Base-by-base conservation (phyloP, 2,797 vertebrate genomes). In the Malacoraja senta region DNA sequence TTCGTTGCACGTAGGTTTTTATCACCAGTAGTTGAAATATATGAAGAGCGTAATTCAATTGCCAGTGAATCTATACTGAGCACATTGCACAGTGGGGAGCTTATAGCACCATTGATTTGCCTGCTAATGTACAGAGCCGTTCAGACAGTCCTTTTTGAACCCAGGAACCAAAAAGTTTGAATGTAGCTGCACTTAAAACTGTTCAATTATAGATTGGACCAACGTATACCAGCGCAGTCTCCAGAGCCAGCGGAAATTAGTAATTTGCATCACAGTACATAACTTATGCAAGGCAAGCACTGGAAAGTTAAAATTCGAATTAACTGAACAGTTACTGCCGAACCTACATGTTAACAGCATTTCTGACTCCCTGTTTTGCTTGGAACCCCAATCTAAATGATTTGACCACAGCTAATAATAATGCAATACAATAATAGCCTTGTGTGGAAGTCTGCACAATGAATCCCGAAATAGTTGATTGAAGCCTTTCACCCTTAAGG, bases 401-500 rank as follows among this genome's bases (percentile, higher is more conserved):
- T 58, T 71, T 92, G 65, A 76, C 35, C 35, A 92, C 44, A 53
- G 72, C 38, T 76, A 88, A 88, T 65, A 88, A 88, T 88, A 88
- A 88, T 68, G 84, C 38, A 74, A 92, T 92, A 76, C 71, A 92
- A 76, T 92, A 92, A 92, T 76, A 74, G 90, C 68, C 90, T 76
- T 88, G 90, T 72, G 90, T 92, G 76, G 90, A 92, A 74, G 38
- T 92, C 21, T 74, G 24, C 90, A 92, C 71, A 92, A 92, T 76
- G 90, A 92, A 92, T 92, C 90, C 44, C 74, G 38, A 92, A 92
- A 92, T 71, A 92, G 90, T 92, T 92, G 90, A 92, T 92, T 92
- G 90, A 92, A 76, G 90, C 90, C 53, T 92, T 92, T 92, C 90
- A 92, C 90, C 90, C 90, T 92, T 92, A 92, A 92, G 90, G 90